phyloP scores from a whole-genome alignment of 2,797 vertebrate genomes.

The Leucoraja ocellata region DNA sequence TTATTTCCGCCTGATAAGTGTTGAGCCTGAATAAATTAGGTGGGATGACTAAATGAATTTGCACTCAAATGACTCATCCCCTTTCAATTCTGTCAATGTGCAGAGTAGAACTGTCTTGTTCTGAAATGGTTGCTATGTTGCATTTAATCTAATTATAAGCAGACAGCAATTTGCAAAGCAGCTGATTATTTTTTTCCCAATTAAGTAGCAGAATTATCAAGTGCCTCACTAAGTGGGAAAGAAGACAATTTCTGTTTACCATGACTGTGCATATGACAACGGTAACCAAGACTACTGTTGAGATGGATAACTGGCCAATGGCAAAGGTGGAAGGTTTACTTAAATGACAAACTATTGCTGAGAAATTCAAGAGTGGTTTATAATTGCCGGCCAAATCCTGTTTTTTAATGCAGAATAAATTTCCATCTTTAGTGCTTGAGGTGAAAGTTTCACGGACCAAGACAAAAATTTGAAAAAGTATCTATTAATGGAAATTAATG shows the following conservation, averaged over 20 bases:
- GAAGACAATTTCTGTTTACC: not conserved
- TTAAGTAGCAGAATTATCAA: not conserved
- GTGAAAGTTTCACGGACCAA: not conserved
- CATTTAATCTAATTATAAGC: not conserved
- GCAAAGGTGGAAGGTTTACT: not conserved
- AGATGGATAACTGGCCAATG: constrained; percentile 18
- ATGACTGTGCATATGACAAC: not conserved
- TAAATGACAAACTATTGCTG: not conserved
- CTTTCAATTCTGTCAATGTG: not conserved
- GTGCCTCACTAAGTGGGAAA: not conserved
- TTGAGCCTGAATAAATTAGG: not conserved
- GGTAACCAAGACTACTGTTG: constrained; percentile 16
- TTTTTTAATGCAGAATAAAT: not conserved
- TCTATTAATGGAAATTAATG: not conserved
- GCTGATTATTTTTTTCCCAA: not conserved
- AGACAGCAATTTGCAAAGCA: not conserved
- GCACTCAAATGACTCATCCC: not conserved
- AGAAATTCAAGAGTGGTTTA: not conserved
- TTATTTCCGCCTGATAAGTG: not conserved
- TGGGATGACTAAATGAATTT: not conserved
- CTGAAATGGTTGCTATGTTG: not conserved
- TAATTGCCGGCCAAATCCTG: not conserved
- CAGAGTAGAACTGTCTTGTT: not conserved
- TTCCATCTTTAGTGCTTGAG: not conserved
- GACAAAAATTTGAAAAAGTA: not conserved